Conservation (phyloP, 2,113 vertebrate species). For the Hassar affinis region DNA sequence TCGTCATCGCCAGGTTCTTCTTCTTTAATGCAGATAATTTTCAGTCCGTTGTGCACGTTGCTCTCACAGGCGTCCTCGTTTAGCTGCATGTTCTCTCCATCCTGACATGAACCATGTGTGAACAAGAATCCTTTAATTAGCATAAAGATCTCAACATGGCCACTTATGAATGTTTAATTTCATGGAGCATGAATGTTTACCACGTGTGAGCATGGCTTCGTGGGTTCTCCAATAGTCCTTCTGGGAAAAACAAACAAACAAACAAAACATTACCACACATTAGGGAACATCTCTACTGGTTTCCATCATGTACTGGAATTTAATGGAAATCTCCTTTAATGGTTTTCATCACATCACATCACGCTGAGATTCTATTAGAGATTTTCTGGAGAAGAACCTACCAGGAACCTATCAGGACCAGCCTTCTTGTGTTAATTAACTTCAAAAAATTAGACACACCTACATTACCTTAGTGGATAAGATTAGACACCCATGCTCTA, state of each 20-base stretch:
- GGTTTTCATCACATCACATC: background rate
- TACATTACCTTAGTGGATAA: background rate
- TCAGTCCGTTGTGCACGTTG: background rate
- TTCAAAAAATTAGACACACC: background rate
- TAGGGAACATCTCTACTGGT: background rate
- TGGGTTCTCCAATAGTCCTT: background rate
- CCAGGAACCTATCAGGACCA: background rate
- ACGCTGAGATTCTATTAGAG: background rate
- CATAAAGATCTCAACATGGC: background rate
- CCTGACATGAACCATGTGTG: no score
- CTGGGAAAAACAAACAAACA: background rate
- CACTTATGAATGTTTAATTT: background rate
- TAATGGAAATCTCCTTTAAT: background rate
- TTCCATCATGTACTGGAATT: background rate
- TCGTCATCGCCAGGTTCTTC: background rate
- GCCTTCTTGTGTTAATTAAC: background rate
- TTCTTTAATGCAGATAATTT: conserved; percentile 1
- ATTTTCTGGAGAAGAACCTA: background rate
- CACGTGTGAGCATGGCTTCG: background rate
- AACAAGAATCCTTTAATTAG: background rate
- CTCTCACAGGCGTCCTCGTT: background rate
- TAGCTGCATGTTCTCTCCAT: background rate
- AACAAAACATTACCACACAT: background rate
- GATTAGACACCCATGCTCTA: no score
- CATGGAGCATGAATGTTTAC: background rate